These are phyloP conservation scores for Myrmophylax atrothorax DNA, from an alignment of 2,113 vertebrate species.

Conservation along the genomic window DNA sequence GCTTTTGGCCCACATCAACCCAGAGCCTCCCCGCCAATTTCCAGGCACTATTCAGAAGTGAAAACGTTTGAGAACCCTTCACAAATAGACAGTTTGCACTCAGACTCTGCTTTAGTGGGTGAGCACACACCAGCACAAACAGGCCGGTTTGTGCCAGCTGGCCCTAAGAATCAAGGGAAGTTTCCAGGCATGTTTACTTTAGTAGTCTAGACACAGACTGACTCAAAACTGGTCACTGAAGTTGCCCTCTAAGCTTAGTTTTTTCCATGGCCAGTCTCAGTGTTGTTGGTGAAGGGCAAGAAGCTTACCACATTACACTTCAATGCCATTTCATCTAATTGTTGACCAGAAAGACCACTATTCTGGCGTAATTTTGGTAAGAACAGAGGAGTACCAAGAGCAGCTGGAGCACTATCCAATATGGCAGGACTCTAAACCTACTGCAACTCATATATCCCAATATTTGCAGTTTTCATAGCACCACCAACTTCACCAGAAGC, in stretches of 20 bases:
- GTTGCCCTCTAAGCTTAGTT: neutral
- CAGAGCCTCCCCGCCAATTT: neutral
- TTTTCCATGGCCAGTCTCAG: neutral
- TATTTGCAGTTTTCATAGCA: neutral
- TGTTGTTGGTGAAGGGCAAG: neutral
- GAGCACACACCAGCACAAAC: neutral
- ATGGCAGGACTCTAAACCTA: neutral
- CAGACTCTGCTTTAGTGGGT: neutral
- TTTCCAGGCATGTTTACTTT: constrained; percentile 6
- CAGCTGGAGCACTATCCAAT: rapidly evolving
- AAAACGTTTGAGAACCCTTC: constrained; percentile 9
- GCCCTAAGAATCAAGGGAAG: neutral
- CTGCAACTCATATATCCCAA: neutral
- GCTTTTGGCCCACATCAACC: neutral
- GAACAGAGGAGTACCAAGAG: neutral
- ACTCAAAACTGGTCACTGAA: constrained; percentile 12
- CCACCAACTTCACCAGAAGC: neutral
- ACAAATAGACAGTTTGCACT: neutral
- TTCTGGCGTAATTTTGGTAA: neutral
- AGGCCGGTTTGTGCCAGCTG: constrained; percentile 32
- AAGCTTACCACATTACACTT: neutral
- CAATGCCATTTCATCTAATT: neutral
- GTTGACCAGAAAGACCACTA: neutral
- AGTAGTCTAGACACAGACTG: constrained; percentile 34
- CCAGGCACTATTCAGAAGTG: neutral